Evolutionary conservation across 2,797 vertebrate genomes (phyloP).

Genomic region (Characodon lateralis): DNA sequence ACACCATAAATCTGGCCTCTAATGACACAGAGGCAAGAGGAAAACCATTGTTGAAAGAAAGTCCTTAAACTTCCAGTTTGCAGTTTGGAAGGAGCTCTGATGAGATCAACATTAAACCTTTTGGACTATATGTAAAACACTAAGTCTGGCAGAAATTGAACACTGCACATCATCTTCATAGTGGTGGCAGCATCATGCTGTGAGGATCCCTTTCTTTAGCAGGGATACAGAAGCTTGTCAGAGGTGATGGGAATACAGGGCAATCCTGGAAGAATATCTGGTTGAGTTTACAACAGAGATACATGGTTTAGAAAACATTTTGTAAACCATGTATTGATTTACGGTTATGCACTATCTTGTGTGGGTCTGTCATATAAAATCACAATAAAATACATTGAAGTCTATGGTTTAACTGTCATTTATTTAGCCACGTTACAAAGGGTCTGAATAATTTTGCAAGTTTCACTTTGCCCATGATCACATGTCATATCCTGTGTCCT

Average conservation of each 20-base stretch:
- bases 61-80: background rate
- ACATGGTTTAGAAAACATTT: background rate
- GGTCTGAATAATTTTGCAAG: background rate
- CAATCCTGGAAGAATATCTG: background rate
- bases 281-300: background rate
- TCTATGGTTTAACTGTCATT: background rate
- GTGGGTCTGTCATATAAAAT: background rate
- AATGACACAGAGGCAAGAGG: background rate
- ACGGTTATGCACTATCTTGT: background rate
- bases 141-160: background rate
- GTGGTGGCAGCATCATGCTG: background rate
- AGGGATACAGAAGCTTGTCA: background rate
- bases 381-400: background rate
- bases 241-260: background rate
- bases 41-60: background rate
- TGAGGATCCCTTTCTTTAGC: background rate
- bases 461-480: background rate
- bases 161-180: background rate
- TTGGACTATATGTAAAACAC: background rate
- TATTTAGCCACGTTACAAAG: background rate
- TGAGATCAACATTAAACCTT: background rate
- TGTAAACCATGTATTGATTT: background rate
- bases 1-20: background rate
- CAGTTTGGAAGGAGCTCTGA: background rate
- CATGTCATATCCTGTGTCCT: conserved; percentile 1